Evolutionary conservation across 2,113 vertebrate species (phyloP).

Genomic region (Gorsachius goisagi): DNA sequence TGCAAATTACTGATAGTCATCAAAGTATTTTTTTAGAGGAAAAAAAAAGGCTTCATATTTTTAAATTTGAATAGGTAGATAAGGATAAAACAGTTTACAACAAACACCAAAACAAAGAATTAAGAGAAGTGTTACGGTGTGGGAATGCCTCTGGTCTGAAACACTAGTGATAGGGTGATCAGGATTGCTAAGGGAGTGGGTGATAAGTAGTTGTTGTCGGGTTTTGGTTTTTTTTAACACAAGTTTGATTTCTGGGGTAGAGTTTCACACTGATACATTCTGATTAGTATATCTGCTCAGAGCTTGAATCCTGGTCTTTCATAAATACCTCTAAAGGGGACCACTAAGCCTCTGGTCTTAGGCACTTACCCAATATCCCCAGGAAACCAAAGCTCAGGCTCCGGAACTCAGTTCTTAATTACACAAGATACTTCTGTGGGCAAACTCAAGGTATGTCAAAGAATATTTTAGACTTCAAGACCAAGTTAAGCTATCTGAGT

Average conservation of each 20-base stretch:
- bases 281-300: neutral
- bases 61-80: neutral
- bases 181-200: neutral
- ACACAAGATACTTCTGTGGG: neutral
- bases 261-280: neutral
- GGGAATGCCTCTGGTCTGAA: neutral
- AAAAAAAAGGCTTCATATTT: neutral
- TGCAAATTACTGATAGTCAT: neutral
- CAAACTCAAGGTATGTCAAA: slow-evolving; percentile 14
- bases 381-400: neutral
- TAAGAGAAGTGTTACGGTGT: neutral
- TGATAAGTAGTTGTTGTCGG: neutral
- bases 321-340: neutral
- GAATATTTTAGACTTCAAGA: slow-evolving; percentile 38
- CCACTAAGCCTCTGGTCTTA: neutral
- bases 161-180: neutral
- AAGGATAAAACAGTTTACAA: neutral
- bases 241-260: neutral
- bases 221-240: accelerated
- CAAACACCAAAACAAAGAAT: neutral
- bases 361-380: neutral
- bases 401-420: neutral
- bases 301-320: neutral
- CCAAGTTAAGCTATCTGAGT: neutral
- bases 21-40: neutral